These are phyloP conservation scores for Geodia barretti DNA, from an alignment of 37 sponge, comb jelly and placozoan genomes.

Conservation along the genomic window DNA sequence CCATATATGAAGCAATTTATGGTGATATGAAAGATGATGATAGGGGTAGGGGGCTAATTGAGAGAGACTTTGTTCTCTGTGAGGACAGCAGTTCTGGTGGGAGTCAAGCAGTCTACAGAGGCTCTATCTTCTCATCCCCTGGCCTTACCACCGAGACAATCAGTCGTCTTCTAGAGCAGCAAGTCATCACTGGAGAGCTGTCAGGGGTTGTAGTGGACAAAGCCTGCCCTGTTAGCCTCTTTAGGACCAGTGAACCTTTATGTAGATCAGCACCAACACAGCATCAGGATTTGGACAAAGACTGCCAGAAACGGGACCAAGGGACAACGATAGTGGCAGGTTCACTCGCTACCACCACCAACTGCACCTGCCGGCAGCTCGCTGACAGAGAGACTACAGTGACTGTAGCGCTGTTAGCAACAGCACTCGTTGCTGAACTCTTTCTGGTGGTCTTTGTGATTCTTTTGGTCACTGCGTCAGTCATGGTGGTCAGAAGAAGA, in stretches of 20 bases:
- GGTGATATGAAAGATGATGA: background rate
- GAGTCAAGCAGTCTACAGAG: background rate
- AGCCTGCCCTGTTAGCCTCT: background rate
- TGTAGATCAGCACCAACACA: too few relatives aligned
- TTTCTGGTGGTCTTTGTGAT: background rate
- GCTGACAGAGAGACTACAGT: background rate
- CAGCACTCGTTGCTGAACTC: constrained; percentile 23
- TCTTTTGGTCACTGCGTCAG: background rate
- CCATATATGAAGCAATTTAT: background rate
- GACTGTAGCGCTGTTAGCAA: background rate
- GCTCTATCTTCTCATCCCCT: background rate
- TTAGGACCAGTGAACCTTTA: background rate
- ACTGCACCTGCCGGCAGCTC: background rate
- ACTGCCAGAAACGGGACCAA: background rate
- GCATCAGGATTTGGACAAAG: too few relatives aligned
- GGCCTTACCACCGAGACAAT: background rate
- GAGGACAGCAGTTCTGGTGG: background rate
- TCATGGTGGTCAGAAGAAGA: background rate
- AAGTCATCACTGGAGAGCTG: background rate
- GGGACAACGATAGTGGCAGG: background rate
- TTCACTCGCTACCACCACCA: background rate
- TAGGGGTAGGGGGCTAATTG: too few relatives aligned
- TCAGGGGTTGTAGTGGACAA: background rate
- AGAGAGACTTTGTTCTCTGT: background rate
- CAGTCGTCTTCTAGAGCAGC: background rate